phyloP scores from a whole-genome alignment of 53 echinoderm and acorn worm species.

The Mesocentrotus franciscanus region DNA sequence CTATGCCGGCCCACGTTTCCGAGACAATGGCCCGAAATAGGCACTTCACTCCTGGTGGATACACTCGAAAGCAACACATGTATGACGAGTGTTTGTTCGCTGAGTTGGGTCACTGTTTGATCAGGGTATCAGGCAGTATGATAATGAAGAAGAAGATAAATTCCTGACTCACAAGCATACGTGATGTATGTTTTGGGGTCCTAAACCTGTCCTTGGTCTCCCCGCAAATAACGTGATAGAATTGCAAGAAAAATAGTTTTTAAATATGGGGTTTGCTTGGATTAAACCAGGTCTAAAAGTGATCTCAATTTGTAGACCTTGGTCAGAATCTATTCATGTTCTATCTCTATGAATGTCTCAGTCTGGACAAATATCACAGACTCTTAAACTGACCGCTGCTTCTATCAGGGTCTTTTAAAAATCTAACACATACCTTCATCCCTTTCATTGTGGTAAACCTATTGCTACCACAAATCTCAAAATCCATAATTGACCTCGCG shows the following conservation, averaged over 20 bases:
- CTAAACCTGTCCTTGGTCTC: conserved; percentile 43
- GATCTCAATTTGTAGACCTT: not conserved
- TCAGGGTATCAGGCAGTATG: not conserved
- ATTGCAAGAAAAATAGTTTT: not conserved
- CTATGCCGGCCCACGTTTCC: not conserved
- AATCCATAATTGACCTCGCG: not conserved
- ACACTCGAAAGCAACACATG: conserved; percentile 57
- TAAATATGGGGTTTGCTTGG: not conserved
- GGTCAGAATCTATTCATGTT: conserved; percentile 2
- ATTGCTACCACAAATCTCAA: not conserved
- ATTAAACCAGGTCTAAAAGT: not conserved
- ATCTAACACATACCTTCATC: not conserved
- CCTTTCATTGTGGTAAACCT: not conserved
- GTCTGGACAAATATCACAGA: conserved; percentile 19
- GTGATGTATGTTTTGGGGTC: conserved; percentile 13
- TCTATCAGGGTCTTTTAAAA: not conserved
- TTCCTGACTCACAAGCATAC: conserved; percentile 27
- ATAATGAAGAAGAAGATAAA: conserved; percentile 15
- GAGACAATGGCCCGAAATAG: conserved; percentile 42
- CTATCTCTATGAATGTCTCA: not conserved
- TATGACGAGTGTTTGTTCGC: conserved; percentile 58
- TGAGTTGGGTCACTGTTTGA: conserved; percentile 51
- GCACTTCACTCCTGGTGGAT: conserved; percentile 30
- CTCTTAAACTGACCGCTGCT: conserved; percentile 25
- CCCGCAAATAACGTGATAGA: not conserved